These are phyloP conservation scores for Gymnorhina tibicen DNA, from an alignment of 2,113 vertebrate species.

Conservation along the genomic window DNA sequence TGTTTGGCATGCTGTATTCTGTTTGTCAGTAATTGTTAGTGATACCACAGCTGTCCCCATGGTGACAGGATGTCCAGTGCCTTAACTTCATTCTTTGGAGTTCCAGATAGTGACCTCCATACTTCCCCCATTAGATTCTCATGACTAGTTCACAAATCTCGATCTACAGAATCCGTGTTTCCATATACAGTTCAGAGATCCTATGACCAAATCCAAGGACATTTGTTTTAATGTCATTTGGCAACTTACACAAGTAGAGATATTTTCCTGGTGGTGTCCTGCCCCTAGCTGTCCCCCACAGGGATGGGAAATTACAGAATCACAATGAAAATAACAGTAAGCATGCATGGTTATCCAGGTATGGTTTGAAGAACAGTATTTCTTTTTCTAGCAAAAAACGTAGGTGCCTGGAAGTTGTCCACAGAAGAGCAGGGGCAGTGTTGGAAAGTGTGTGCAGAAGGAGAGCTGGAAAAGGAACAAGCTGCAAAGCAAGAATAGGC, in stretches of 20 bases:
- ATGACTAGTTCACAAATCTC: not conserved
- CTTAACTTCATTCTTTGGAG: not conserved
- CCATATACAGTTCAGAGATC: not conserved
- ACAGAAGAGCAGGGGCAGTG: not conserved
- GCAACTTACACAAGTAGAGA: not conserved
- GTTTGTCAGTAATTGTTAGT: not conserved
- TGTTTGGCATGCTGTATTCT: not conserved
- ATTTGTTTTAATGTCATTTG: not conserved
- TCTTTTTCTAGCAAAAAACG: not conserved
- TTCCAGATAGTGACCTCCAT: not conserved
- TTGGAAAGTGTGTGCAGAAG: not conserved
- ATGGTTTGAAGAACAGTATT: not conserved
- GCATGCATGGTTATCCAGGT: not conserved
- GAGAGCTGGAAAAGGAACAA: not conserved
- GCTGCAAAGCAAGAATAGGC: not conserved
- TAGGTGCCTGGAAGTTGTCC: not conserved
- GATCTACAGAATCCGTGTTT: not conserved
- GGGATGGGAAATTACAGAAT: not conserved
- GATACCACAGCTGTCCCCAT: not conserved
- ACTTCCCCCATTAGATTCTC: not conserved
- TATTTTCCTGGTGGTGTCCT: not conserved
- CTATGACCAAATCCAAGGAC: not conserved
- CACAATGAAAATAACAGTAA: not conserved
- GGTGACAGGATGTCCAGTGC: not conserved
- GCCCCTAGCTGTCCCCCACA: not conserved